Evolutionary conservation across 2,113 vertebrate species (phyloP).

Genomic region (Spilogale gracilis): DNA sequence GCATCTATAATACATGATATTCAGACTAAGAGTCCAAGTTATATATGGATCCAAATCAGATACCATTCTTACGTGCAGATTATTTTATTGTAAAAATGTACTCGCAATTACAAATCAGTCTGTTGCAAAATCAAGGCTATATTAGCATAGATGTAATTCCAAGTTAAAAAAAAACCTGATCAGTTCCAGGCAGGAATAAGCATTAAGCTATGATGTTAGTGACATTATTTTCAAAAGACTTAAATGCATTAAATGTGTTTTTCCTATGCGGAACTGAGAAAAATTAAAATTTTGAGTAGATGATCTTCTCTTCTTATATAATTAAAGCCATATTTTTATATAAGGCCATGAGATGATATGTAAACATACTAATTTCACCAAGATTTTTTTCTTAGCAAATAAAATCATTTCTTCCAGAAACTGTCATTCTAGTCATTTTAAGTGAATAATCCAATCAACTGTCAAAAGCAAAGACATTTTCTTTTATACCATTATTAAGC

Average conservation of each 20-base stretch:
- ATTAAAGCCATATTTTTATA: conserved; percentile 24
- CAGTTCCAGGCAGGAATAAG: conserved; percentile 40
- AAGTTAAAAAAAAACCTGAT: not conserved
- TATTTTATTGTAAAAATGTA: conserved; percentile 79
- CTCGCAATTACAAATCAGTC: conserved; percentile 56
- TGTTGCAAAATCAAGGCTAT: conserved; percentile 50
- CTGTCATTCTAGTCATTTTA: conserved; percentile 42
- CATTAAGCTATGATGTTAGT: not conserved
- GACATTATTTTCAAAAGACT: conserved; percentile 26
- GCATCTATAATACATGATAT: not conserved
- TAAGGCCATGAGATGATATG: conserved; percentile 44
- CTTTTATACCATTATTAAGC: not conserved
- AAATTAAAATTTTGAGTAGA: conserved; percentile 40
- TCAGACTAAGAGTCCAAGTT: not conserved
- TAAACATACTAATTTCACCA: conserved; percentile 43
- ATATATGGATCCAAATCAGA: not conserved
- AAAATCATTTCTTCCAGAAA: conserved; percentile 47
- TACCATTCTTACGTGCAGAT: conserved; percentile 18
- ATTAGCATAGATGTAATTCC: conserved; percentile 46
- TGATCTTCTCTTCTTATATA: conserved; percentile 30
- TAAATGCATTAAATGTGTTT: not conserved
- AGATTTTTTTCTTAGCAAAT: conserved; percentile 38
- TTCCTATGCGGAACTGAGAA: conserved; percentile 28
- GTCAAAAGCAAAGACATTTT: conserved; percentile 12
- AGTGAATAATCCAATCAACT: conserved; percentile 46